phyloP scores from a whole-genome alignment of 1,140 invertebrate species.

The Eciton burchellii region DNA sequence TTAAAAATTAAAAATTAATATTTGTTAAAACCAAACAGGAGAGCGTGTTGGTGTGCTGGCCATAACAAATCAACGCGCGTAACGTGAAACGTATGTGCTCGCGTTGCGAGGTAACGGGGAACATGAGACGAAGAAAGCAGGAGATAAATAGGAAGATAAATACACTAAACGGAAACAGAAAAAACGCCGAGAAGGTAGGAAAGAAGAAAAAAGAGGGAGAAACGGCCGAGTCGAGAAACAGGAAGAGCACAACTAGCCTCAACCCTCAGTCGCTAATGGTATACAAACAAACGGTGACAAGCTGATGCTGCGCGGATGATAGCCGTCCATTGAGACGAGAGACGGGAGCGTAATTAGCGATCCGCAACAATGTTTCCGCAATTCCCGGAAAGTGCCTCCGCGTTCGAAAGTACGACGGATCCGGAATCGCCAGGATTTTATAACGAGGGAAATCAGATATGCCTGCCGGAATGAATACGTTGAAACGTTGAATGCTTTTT shows the following conservation, averaged over 20 bases:
- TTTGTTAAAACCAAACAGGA: too few relatives aligned
- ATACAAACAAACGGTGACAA: constrained; percentile 68
- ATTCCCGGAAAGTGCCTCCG: not conserved
- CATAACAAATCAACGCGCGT: not conserved
- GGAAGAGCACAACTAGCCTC: constrained; percentile 42
- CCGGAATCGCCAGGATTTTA: not conserved
- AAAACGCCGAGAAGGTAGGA: constrained; percentile 4
- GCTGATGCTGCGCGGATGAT: constrained; percentile 32
- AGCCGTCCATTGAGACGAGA: constrained; percentile 16
- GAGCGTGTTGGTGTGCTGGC: too few relatives aligned
- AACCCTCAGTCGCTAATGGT: constrained; percentile 66
- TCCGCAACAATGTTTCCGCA: not conserved
- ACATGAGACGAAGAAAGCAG: not conserved
- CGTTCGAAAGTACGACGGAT: not conserved
- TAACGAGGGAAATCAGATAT: not conserved
- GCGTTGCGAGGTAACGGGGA: not conserved
- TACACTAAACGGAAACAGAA: not conserved
- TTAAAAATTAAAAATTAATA: too few relatives aligned
- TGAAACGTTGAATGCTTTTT: not conserved
- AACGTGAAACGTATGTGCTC: not conserved
- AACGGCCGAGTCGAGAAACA: constrained; percentile 16
- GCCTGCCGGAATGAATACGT: not conserved
- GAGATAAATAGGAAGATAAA: constrained; percentile 33
- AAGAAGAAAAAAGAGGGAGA: not conserved
- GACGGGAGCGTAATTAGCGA: not conserved